phyloP scores from a whole-genome alignment of 30 jellyfish, hydroid and myxozoan species.

The Hydractinia symbiolongicarpus region DNA sequence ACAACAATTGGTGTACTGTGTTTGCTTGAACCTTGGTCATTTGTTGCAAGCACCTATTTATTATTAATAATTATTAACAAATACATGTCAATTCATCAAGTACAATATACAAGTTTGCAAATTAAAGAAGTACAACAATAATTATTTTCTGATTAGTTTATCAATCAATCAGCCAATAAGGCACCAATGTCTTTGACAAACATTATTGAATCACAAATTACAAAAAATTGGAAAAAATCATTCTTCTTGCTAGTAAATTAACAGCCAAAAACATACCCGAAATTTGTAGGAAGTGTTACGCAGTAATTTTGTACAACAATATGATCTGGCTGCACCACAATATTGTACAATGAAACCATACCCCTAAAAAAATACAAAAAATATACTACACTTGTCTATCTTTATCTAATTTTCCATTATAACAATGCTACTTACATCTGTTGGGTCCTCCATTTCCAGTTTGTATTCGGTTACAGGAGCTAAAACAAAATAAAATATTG shows the following conservation, averaged over 20 bases:
- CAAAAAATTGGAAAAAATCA: not conserved
- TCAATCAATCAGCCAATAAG: too few relatives aligned
- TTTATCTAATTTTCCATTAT: not conserved
- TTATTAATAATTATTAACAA: too few relatives aligned
- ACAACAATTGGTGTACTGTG: constrained; percentile 54
- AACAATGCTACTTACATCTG: constrained; percentile 36
- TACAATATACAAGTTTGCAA: not conserved
- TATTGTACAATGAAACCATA: constrained; percentile 90
- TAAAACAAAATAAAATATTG: constrained; percentile 10
- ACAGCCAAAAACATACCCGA: constrained; percentile 54
- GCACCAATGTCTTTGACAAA: too few relatives aligned
- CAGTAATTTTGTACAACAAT: constrained; percentile 49
- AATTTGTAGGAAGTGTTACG: constrained; percentile 78
- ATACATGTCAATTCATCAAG: not conserved
- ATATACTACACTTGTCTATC: not conserved
- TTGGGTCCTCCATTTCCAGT: constrained; percentile 86
- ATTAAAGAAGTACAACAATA: too few relatives aligned
- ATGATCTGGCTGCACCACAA: constrained; percentile 66
- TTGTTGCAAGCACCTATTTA: constrained; percentile 62
- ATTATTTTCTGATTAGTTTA: too few relatives aligned
- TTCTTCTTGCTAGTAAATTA: not conserved
- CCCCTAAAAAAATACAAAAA: constrained; percentile 46
- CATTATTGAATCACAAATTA: not conserved
- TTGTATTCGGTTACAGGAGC: constrained; percentile 89
- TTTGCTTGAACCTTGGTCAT: constrained; percentile 79